These are phyloP conservation scores for Orgyia antiqua DNA, from an alignment of 2,888 invertebrate species.

Conservation along the genomic window DNA sequence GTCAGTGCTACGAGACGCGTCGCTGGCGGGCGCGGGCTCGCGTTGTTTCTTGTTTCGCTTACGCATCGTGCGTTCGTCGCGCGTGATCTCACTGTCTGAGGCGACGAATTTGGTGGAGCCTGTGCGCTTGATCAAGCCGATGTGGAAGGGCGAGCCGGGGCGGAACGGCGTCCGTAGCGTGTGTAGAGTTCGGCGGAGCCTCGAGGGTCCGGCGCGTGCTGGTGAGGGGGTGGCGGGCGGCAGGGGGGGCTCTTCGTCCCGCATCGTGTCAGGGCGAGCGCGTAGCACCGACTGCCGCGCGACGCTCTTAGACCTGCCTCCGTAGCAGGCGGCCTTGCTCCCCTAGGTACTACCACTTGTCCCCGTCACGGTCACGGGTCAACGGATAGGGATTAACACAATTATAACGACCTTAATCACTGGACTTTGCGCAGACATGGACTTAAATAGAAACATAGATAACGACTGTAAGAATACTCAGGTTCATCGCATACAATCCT, in stretches of 20 bases:
- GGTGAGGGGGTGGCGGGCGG: constrained; percentile 42
- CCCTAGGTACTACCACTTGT: constrained; percentile 48
- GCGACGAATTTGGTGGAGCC: constrained; percentile 63
- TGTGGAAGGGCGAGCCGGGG: constrained; percentile 73
- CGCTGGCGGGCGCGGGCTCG: constrained; percentile 44
- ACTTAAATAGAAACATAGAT: no score
- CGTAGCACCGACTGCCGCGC: constrained; percentile 50
- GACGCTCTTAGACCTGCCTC: constrained; percentile 35
- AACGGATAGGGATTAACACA: constrained; percentile 19
- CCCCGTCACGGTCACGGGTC: constrained; percentile 12
- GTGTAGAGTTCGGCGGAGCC: constrained; percentile 68
- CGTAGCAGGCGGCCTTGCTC: constrained; percentile 45
- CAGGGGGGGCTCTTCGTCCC: constrained; percentile 50
- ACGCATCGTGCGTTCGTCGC: constrained; percentile 72
- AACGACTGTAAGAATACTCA: no score
- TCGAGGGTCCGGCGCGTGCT: constrained; percentile 46
- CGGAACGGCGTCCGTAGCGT: constrained; percentile 72
- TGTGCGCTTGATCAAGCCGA: constrained; percentile 66
- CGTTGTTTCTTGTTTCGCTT: constrained; percentile 71
- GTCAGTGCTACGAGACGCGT: constrained; percentile 55
- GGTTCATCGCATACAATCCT: no score
- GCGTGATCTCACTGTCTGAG: constrained; percentile 70
- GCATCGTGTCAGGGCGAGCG: constrained; percentile 53
- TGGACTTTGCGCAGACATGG: no score
- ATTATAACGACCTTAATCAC: constrained; percentile 9